phyloP scores from a whole-genome alignment of 2,797 vertebrate genomes.

The Sternarchorhynchus goeldii region DNA sequence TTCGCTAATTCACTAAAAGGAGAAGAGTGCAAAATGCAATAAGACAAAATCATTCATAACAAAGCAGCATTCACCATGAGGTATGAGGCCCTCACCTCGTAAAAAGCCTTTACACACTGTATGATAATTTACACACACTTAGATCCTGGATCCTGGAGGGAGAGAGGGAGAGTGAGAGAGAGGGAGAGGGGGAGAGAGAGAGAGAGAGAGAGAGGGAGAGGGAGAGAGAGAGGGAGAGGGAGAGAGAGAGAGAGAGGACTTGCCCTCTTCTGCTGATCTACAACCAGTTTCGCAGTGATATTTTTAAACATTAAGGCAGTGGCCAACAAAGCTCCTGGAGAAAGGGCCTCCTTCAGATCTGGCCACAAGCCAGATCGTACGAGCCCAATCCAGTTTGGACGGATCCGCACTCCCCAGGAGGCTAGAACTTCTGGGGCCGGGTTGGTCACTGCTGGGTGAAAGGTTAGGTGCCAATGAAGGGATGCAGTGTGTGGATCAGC shows the following conservation, averaged over 20 bases:
- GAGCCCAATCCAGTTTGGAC: background rate
- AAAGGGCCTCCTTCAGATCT: too few species aligned
- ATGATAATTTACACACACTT: constrained; percentile 39
- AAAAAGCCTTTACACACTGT: constrained; percentile 36
- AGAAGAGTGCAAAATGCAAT: constrained; percentile 54
- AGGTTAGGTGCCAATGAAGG: background rate
- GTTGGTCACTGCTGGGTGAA: background rate
- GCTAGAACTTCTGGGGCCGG: background rate
- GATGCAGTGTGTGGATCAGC: too few species aligned
- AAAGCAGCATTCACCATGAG: constrained; percentile 25
- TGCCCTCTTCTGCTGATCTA: background rate
- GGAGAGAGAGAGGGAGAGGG: too few species aligned
- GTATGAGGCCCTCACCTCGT: constrained; percentile 27
- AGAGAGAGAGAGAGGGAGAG: background rate
- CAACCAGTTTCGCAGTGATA: too few species aligned
- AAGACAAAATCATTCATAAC: background rate
- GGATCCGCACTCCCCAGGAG: background rate
- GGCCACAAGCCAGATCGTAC: background rate
- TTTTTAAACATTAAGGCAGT: background rate
- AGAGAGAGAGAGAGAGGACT: background rate
- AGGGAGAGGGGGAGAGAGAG: background rate
- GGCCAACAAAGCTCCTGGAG: background rate
- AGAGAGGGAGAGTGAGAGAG: background rate
- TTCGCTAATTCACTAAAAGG: background rate
- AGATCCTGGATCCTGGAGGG: background rate